Conservation (phyloP, 2,797 vertebrate genomes). For the Neostethus bicornis region DNA sequence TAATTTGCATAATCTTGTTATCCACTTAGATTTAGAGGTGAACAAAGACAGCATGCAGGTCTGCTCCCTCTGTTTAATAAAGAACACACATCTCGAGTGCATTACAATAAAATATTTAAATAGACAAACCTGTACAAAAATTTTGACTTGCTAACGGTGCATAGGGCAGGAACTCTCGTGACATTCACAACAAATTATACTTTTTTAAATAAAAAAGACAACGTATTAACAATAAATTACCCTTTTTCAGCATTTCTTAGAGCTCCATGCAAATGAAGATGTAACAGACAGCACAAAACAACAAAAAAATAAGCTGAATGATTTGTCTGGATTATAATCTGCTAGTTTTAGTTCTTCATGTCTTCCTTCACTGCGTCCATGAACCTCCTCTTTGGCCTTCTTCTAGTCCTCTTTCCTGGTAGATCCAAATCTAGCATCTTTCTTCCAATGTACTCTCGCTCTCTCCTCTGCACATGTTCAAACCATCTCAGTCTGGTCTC, state of each 20-base stretch:
- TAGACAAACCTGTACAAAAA: background rate
- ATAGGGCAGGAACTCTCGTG: background rate
- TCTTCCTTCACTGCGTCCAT: too few relatives aligned
- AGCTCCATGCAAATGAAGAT: background rate
- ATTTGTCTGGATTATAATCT: too few relatives aligned
- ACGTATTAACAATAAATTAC: background rate
- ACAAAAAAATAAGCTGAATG: too few relatives aligned
- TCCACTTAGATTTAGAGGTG: background rate
- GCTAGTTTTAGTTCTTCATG: too few relatives aligned
- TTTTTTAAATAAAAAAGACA: background rate
- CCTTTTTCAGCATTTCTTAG: constrained; percentile 3
- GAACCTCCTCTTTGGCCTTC: too few relatives aligned
- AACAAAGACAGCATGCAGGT: background rate
- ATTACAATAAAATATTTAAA: background rate
- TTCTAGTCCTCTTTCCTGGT: too few relatives aligned
- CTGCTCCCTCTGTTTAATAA: background rate
- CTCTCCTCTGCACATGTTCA: too few relatives aligned
- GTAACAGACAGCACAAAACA: constrained; percentile 36
- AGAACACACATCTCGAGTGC: background rate
- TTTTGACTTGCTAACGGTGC: background rate
- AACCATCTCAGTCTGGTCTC: too few relatives aligned
- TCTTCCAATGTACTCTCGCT: too few relatives aligned
- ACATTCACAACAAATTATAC: background rate
- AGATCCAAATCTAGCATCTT: too few relatives aligned
- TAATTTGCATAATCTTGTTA: background rate